Conservation (phyloP, 2,113 vertebrate genomes). For the Rutilus rutilus region DNA sequence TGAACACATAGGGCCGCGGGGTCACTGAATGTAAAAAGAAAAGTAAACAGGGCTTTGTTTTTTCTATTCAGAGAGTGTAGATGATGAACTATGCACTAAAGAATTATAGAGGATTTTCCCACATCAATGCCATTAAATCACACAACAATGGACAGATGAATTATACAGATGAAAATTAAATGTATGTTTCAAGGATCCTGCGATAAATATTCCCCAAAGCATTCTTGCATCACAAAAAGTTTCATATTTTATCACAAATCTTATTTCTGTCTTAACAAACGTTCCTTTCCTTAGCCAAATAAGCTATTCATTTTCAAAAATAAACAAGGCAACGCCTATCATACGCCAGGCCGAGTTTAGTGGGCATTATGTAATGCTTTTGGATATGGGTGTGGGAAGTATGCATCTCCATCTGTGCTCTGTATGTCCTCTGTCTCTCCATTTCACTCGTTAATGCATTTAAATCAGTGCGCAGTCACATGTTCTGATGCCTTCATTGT, state of each 20-base stretch:
- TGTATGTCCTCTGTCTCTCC: background rate
- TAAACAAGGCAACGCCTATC: background rate
- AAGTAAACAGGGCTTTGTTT: background rate
- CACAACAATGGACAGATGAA: background rate
- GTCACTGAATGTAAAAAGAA: background rate
- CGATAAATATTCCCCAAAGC: too few species aligned
- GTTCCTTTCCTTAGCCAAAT: conserved; percentile 37
- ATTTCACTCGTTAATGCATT: conserved; percentile 7
- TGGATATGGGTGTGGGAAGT: conserved; percentile 61
- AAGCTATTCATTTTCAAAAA: background rate
- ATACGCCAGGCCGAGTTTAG: conserved; percentile 63
- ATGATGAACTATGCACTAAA: background rate
- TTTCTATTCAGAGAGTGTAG: background rate
- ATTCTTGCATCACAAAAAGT: background rate
- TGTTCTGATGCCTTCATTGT: background rate
- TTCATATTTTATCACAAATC: background rate
- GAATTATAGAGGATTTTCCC: too few species aligned
- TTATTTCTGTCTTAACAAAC: background rate
- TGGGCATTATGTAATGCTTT: conserved; percentile 67
- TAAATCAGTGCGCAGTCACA: background rate
- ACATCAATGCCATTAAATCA: too few species aligned
- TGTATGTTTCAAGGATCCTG: too few species aligned
- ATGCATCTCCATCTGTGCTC: conserved; percentile 43
- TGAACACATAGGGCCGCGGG: background rate
- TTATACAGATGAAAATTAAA: background rate